Percentiles rank a stretch among this genome's conserved stretches.
These are phyloP conservation scores for Eretmocerus hayati DNA, from an alignment of 2,888 invertebrate genomes.

Conservation along the genomic window DNA sequence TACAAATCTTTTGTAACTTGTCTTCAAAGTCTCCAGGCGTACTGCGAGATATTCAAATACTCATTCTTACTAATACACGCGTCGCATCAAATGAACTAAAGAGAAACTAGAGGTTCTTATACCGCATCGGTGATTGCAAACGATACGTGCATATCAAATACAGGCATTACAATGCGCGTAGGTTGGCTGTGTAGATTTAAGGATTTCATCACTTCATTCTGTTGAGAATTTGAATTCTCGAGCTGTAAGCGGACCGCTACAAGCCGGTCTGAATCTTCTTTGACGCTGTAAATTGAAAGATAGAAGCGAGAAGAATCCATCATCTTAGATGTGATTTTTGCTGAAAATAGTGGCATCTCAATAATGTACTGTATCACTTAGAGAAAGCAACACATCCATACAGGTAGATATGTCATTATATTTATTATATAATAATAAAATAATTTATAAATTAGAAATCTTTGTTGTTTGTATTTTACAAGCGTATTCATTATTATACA, in stretches of 20 bases:
- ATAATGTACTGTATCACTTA: slow-evolving; percentile 38
- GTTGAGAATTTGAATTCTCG: too few species aligned
- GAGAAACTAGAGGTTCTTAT: slow-evolving; percentile 7
- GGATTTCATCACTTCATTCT: too few species aligned
- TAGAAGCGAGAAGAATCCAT: slow-evolving; percentile 7
- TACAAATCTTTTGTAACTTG: too few species aligned
- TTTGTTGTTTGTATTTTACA: slow-evolving; percentile 48
- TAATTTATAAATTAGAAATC: slow-evolving; percentile 46
- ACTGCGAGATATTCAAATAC: too few species aligned
- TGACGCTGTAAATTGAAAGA: slow-evolving; percentile 3
- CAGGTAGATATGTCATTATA: slow-evolving; percentile 44
- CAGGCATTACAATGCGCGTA: slow-evolving; percentile 20
- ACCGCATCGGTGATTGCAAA: slow-evolving; percentile 16
- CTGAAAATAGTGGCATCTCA: slow-evolving; percentile 34
- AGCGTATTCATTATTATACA: slow-evolving; percentile 46
- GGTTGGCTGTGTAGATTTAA: slow-evolving; percentile 29
- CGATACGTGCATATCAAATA: slow-evolving; percentile 23
- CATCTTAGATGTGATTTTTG: slow-evolving; percentile 36
- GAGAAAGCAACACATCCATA: slow-evolving; percentile 40
- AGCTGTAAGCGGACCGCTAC: too few species aligned
- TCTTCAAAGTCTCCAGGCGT: too few species aligned
- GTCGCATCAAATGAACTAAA: not conserved
- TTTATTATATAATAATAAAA: slow-evolving; percentile 46
- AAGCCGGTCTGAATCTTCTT: too few species aligned
- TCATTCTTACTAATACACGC: too few species aligned